phyloP scores from a whole-genome alignment of 2,797 vertebrate species.

The Salmo trutta region DNA sequence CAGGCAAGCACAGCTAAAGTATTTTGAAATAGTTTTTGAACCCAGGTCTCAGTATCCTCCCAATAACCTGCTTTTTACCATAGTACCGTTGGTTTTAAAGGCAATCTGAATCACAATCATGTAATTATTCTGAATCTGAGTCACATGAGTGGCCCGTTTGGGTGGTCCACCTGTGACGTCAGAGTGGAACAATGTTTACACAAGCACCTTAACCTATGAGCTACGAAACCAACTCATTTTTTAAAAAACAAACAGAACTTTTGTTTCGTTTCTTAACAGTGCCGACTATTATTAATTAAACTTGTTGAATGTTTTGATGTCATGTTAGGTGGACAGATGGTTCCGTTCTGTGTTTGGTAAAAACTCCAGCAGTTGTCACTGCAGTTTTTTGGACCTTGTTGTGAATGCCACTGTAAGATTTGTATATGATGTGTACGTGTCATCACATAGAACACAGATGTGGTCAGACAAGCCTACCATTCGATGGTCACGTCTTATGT shows the following conservation, averaged over 20 bases:
- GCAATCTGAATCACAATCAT: conserved; percentile 33
- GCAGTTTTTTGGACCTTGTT: conserved; percentile 28
- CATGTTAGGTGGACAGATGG: conserved; percentile 45
- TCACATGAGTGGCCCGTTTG: not conserved
- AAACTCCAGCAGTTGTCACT: conserved; percentile 20
- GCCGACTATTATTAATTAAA: conserved; percentile 2
- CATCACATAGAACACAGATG: conserved; percentile 56
- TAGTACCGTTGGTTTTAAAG: conserved; percentile 40
- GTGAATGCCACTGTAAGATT: conserved; percentile 53
- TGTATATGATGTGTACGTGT: conserved; percentile 35
- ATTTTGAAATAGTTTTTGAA: not conserved
- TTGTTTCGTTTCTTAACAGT: not conserved
- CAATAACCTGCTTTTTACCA: conserved; percentile 65
- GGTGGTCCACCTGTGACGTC: conserved; percentile 38
- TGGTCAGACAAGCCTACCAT: conserved; percentile 60
- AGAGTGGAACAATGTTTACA: conserved; percentile 53
- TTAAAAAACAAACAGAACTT: not conserved
- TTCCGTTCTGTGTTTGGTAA: conserved; percentile 42
- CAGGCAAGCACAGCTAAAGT: not conserved
- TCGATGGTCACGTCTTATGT: conserved; percentile 73
- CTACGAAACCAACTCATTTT: conserved; percentile 41
- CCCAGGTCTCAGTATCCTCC: conserved; percentile 13
- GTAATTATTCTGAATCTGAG: conserved; percentile 19
- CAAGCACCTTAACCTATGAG: conserved; percentile 56
- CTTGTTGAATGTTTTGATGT: conserved; percentile 16